phyloP scores from a whole-genome alignment of 2,113 vertebrate species.

The Paramormyrops kingsleyae region DNA sequence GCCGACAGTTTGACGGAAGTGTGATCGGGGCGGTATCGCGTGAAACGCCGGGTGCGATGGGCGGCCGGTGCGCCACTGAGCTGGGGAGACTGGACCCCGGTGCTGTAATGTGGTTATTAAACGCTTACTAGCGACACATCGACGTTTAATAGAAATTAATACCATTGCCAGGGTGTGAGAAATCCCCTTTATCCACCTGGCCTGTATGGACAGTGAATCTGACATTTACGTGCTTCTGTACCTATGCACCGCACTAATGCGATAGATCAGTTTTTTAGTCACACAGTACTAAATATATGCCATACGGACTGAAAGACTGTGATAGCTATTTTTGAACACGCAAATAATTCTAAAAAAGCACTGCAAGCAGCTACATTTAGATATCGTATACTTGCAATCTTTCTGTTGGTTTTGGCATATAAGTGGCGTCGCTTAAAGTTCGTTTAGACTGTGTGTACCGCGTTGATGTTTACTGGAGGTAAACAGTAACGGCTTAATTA shows the following conservation, averaged over 20 bases:
- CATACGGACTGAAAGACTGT: background rate
- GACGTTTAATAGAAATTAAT: background rate
- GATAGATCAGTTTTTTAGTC: background rate
- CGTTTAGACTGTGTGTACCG: background rate
- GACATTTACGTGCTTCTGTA: background rate
- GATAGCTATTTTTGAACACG: background rate
- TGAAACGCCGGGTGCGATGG: background rate
- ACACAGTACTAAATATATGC: background rate
- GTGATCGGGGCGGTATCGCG: background rate
- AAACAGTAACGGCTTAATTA: background rate
- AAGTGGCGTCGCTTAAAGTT: background rate
- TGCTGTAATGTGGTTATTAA: background rate
- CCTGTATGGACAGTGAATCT: background rate
- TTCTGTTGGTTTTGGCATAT: background rate
- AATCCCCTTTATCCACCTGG: background rate
- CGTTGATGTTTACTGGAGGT: background rate
- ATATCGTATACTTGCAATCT: background rate
- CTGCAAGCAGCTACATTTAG: background rate
- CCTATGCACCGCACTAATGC: background rate
- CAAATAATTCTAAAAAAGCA: background rate
- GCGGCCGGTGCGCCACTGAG: background rate
- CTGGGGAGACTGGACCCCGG: background rate
- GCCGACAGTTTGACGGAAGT: background rate
- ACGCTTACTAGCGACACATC: background rate
- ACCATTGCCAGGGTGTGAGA: background rate